A percentile compares a stretch with the other conserved stretches of the same genome.
Evolutionary conservation across 2,113 vertebrate genomes (phyloP).

Genomic region (Cyanocitta stelleri): DNA sequence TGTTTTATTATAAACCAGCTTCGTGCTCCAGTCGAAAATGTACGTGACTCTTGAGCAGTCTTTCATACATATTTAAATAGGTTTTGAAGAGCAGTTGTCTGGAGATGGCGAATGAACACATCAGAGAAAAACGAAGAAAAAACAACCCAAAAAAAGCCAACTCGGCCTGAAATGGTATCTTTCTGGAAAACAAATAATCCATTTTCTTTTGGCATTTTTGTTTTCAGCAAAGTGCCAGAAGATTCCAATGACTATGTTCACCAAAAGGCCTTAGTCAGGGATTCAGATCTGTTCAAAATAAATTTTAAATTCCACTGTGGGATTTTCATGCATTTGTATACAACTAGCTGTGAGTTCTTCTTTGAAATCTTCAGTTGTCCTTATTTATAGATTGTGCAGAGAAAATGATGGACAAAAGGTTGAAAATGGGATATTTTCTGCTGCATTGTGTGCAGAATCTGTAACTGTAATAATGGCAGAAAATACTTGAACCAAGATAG

Average conservation of each 20-base stretch:
- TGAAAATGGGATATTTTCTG: background rate
- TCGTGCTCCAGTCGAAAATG: background rate
- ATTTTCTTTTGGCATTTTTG: conserved; percentile 7
- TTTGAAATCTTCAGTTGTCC: background rate
- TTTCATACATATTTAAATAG: conserved; percentile 34
- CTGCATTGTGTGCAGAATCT: conserved; percentile 7
- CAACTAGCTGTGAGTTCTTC: background rate
- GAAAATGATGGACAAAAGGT: background rate
- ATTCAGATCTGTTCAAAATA: background rate
- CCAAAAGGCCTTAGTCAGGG: background rate
- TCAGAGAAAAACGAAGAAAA: background rate
- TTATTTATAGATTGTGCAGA: background rate
- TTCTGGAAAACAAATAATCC: background rate
- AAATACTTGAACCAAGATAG: background rate
- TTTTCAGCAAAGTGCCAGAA: conserved; percentile 2
- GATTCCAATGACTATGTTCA: background rate
- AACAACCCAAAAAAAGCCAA: background rate
- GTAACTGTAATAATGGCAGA: background rate
- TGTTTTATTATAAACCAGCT: background rate
- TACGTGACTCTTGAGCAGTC: conserved; percentile 1
- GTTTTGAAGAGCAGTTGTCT: background rate
- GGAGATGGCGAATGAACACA: background rate
- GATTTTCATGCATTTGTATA: background rate
- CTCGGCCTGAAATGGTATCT: background rate
- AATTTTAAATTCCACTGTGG: background rate